A percentile compares a stretch with the other conserved stretches of the same genome.
Evolutionary conservation across 2,888 invertebrate genomes (phyloP).

Genomic region (Ptilodon capucinus): DNA sequence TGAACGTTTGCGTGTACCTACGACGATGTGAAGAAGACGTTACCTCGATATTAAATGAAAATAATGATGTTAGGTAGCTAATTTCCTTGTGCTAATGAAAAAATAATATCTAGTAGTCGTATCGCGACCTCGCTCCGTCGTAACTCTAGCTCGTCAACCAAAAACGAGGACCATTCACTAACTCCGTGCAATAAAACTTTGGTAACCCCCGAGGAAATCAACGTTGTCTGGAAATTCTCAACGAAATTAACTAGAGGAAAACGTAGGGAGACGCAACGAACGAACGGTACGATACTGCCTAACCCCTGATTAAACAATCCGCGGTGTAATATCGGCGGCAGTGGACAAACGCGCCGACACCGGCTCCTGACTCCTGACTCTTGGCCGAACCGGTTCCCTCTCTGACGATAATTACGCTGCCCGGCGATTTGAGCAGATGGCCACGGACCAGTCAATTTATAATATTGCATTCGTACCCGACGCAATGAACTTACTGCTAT

Average conservation of each 20-base stretch:
- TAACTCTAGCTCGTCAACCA: constrained; percentile 20
- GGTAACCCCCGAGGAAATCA: constrained; percentile 39
- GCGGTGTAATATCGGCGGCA: constrained; percentile 5
- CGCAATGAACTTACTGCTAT: constrained; percentile 9
- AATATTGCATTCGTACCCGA: constrained; percentile 15
- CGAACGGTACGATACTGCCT: too few species aligned
- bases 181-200: constrained; percentile 31
- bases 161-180: constrained; percentile 20
- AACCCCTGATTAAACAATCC: constrained; percentile 16
- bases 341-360: constrained; percentile 9
- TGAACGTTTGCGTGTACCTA: not conserved
- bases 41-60: constrained; percentile 1
- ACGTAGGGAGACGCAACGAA: constrained; percentile 7
- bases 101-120: constrained; percentile 6
- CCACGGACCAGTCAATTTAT: constrained; percentile 22
- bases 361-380: constrained; percentile 21
- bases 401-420: constrained; percentile 32
- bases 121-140: constrained; percentile 1
- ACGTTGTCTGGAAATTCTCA: constrained; percentile 25
- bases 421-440: constrained; percentile 43
- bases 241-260: constrained; percentile 31
- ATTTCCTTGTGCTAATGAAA: constrained; percentile 10
- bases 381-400: constrained; percentile 35
- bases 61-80: constrained; percentile 2
- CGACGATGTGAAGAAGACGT: not conserved